Base-by-base conservation (phyloP, 2,797 vertebrate species). In the Ctenopoma multispine region DNA sequence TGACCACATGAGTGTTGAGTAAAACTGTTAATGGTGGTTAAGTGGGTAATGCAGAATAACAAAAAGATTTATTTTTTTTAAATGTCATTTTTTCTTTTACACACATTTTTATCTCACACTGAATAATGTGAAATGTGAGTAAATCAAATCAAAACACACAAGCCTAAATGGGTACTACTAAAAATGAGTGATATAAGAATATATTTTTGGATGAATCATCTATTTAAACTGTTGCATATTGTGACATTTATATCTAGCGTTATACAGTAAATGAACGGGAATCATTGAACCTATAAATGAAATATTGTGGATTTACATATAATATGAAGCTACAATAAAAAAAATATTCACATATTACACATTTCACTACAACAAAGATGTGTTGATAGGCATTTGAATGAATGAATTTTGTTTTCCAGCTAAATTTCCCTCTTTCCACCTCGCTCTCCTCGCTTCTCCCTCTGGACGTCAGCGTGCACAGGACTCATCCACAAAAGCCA, bases 401-500 rank as follows among this genome's bases (percentile, higher is more conserved):
- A n/a, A 66, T 34, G 68, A 47, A 56, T 72, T 41, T 71, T 15
- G 17, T 77, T 81, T 74, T 68, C 63, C 41, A 58, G 74, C 51
- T 40, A 23, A 31, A 59, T 20, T 18, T 44, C 34, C 21, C 31
- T 64, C 57, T 62, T 53, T 83, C 80, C 71, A 51, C 46, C 41
- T 54, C 63, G 40, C 56, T 65, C 60, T 76, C 53, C 55, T 60
- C 5, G 47, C 20, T 47, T 62, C 75, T 79, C 75, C 81, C 69
- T 69, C 63, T 57, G 54, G 80, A 72, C 46, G 73, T 54, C 78
- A 12, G 53, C 47, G 56, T 24, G 38, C 79, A 81, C 72, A 6
- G 65, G 68, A 58, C 81, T 84, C 75, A 71, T 86, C 86, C 71
- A 79, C 75, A 61, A 81, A 89, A 82, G 69, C 84, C 48, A 41